Base-by-base conservation (phyloP, 2,113 vertebrate genomes). In the Copsychus sechellarum region DNA sequence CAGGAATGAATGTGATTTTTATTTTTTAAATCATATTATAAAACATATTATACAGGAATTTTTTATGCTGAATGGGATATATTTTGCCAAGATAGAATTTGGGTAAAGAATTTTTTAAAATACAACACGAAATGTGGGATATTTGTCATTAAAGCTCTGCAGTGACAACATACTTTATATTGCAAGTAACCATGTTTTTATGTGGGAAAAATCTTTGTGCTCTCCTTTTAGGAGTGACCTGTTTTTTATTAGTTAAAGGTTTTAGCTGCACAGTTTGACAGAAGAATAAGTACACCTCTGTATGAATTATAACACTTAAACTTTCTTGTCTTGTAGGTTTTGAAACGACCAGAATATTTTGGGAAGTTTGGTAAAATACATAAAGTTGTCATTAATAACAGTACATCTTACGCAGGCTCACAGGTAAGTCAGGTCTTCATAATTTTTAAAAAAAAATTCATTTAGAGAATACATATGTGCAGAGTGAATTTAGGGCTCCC, bases 341-440 rank as follows among this genome's bases (percentile, higher is more conserved):
- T 99, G 98, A 99, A 99, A 98, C 98, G 99, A 97, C 99, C 99
- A 95, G 99, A 99, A 96, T 99, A 99, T 98, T 99, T 99, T 98
- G 99, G 99, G 88, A 99, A 99, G 98, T 99, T 99, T 97, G 99
- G 99, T 95, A 99, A 99, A 99, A 99, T 99, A 98, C 99, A 99
- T 97, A 99, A 99, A 99, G 99, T 99, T 97, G 99, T 99, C 91
- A 99, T 99, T 97, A 99, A 99, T 98, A 99, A 99, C 98, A 99
- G 99, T 98, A 99, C 99, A 93, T 99, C 99, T 90, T 99, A 99
- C 94, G 99, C 99, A 96, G 99, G 99, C 97, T 99, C 99, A 98
- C 99, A 99, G 99, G 99, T 99, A 97, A 98, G 97, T 93, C 57
- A 31, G 34, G 16, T 36, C 51, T 62, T 96, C 64, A 62, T 51